Conservation (phyloP, 2,888 invertebrate species). For the Caenorhabditis drosophilae region DNA sequence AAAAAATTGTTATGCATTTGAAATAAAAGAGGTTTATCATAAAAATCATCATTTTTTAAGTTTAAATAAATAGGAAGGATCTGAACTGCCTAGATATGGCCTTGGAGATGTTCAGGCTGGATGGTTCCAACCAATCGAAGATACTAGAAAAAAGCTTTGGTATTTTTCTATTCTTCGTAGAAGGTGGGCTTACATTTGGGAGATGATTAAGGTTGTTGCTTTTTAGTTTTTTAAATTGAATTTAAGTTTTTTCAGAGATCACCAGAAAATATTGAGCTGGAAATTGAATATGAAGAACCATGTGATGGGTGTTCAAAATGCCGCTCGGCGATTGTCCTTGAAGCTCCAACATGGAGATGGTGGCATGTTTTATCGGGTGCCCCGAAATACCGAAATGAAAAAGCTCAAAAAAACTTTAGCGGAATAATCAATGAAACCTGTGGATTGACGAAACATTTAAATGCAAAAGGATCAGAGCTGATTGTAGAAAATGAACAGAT, state of each 20-base stretch:
- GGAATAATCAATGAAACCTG: conserved; percentile 51
- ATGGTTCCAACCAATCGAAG: conserved; percentile 64
- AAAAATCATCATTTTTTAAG: too few relatives aligned
- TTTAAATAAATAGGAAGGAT: conserved; percentile 6
- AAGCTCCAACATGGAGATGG: conserved; percentile 50
- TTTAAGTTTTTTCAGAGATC: conserved; percentile 23
- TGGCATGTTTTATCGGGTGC: conserved; percentile 54
- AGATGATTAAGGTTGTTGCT: conserved; percentile 58
- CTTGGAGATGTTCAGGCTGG: conserved; percentile 55
- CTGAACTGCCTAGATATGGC: conserved; percentile 16
- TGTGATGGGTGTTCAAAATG: conserved; percentile 63
- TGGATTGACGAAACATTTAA: conserved; percentile 30
- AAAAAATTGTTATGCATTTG: conserved; percentile 23
- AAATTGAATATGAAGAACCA: conserved; percentile 52
- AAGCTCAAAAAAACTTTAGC: conserved; percentile 41
- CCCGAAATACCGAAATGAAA: conserved; percentile 36
- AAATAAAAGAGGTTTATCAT: conserved; percentile 6
- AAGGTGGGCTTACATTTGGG: conserved; percentile 63
- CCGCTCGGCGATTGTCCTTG: conserved; percentile 31
- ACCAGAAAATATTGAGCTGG: conserved; percentile 38
- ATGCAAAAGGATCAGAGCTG: conserved; percentile 31
- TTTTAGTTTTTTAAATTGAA: background rate
- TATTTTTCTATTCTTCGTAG: conserved; percentile 57
- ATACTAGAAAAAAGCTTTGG: conserved; percentile 62
- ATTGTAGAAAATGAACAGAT: conserved; percentile 38